Base-by-base conservation (phyloP, 2,797 vertebrate species). In the Schizothorax lantsangensis region DNA sequence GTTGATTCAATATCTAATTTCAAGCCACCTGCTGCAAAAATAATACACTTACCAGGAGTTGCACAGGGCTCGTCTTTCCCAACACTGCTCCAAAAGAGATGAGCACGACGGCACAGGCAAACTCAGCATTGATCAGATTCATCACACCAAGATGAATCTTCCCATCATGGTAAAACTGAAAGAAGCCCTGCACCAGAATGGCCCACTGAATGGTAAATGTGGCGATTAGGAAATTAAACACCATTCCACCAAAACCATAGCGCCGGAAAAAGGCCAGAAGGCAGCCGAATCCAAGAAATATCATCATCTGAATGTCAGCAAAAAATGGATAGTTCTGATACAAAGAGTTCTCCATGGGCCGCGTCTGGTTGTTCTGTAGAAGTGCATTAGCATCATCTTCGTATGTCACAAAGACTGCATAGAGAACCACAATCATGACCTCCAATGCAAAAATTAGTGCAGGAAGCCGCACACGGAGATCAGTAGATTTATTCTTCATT, bases 121-220 rank as follows among this genome's bases (percentile, higher is more conserved):
- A 97, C 89, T 97, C 96, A 0, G 97, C 95, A 1, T 92, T 91
- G 69, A 97, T 96, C 77, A 97, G 81, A 84, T 95, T 96, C 54
- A 88, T 90, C 81, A 98, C 94, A 7, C 96, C 94, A 0, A 97
- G 92, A 73, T 92, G 94, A 90, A 96, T 94, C 90, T 94, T 95
- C 59, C 96, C 93, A 0, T 94, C 92, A 0, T 93, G 91, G 89
- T 91, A 93, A 85, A 94, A 96, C 40, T 96, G 95, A 90, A 97
- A 92, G 89, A 95, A 96, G 0, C 96, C 96, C 86, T 97, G 96
- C 23, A 97, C 92, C 14, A 97, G 89, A 89, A 97, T 91, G 0
- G 95, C 96, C 97, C 97, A 97, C 89, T 98, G 97, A 62, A 92
- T 95, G 79, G 96, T 92, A 91, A 97, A 96, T 45, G 94, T 95